A percentile compares a stretch with the other conserved stretches of the same genome.
Evolutionary conservation across 1,140 invertebrate species (phyloP).

Genomic region (Leguminivora glycinivorella): DNA sequence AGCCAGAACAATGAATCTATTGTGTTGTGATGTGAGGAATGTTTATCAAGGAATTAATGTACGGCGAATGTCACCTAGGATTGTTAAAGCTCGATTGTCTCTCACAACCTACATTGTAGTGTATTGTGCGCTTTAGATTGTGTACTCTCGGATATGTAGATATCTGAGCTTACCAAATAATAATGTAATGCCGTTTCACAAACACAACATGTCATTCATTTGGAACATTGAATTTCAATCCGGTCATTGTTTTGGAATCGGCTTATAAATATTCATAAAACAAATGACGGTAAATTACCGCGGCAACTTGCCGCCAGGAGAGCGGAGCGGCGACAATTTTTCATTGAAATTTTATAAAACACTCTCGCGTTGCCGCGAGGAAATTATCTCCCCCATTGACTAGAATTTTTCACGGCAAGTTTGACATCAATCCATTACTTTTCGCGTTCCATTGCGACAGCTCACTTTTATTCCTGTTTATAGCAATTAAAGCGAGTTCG

Average conservation of each 20-base stretch:
- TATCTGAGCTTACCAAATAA: constrained; percentile 22
- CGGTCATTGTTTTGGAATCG: constrained; percentile 62
- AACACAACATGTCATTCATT: constrained; percentile 43
- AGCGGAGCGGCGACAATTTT: constrained; percentile 61
- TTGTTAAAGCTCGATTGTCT: constrained; percentile 28
- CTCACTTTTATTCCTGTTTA: constrained; percentile 20
- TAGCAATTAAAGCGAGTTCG: constrained; percentile 11
- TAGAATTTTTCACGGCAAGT: constrained; percentile 76
- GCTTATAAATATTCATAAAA: constrained; percentile 74
- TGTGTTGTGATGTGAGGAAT: constrained; percentile 28
- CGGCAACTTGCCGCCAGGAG: constrained; percentile 55
- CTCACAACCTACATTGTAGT: constrained; percentile 26
- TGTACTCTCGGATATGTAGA: constrained; percentile 2
- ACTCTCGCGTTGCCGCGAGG: constrained; percentile 60
- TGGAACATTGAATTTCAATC: constrained; percentile 52
- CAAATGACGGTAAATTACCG: constrained; percentile 70
- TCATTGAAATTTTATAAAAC: constrained; percentile 75
- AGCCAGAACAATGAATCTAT: constrained; percentile 29
- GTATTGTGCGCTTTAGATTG: constrained; percentile 16
- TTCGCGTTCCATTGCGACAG: constrained; percentile 38
- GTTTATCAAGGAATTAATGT: constrained; percentile 29
- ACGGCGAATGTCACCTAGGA: constrained; percentile 28
- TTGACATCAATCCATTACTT: constrained; percentile 77
- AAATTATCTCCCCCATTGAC: constrained; percentile 77
- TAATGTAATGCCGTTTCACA: constrained; percentile 7